A percentile compares a stretch with the other conserved stretches of the same genome.
These are phyloP conservation scores for Pipistrellus kuhlii DNA, from an alignment of 2,797 vertebrate species.

Conservation along the genomic window DNA sequence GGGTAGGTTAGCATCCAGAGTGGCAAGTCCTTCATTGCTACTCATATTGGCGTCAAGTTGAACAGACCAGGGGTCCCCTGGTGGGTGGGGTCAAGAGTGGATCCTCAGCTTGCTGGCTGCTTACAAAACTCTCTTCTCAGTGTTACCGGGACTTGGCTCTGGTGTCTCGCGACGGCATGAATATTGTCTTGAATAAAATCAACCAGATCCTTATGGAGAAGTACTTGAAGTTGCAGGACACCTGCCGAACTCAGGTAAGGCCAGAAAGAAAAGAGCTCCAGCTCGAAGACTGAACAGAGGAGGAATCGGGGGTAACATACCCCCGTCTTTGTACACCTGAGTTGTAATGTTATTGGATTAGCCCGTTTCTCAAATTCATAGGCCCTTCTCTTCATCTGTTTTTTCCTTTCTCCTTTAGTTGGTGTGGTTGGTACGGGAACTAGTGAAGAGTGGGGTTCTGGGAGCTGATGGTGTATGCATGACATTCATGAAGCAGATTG, in stretches of 20 bases:
- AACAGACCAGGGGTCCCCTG: background rate
- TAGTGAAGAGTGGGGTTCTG: constrained; percentile 95
- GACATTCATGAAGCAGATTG: constrained; percentile 98
- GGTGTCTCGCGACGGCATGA: constrained; percentile 96
- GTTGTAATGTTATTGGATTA: background rate
- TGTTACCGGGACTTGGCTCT: constrained; percentile 96
- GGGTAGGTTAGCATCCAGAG: background rate
- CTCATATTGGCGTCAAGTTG: background rate
- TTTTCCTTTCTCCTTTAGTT: constrained; percentile 86
- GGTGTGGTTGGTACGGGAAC: constrained; percentile 95
- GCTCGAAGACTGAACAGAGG: background rate
- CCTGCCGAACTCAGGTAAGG: constrained; percentile 91
- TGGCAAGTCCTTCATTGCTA: background rate
- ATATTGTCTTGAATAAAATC: constrained; percentile 94
- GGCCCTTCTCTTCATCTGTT: background rate
- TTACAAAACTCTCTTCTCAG: constrained; percentile 83
- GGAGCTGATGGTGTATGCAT: constrained; percentile 96
- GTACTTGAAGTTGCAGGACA: constrained; percentile 96
- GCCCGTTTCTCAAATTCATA: background rate
- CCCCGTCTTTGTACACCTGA: background rate
- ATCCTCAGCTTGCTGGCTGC: background rate
- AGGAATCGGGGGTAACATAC: background rate
- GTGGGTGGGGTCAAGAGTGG: background rate
- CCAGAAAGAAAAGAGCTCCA: background rate
- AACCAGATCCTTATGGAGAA: constrained; percentile 99